Evolutionary conservation across 2,888 invertebrate species (phyloP).

Genomic region (Alloplasta piceator): DNA sequence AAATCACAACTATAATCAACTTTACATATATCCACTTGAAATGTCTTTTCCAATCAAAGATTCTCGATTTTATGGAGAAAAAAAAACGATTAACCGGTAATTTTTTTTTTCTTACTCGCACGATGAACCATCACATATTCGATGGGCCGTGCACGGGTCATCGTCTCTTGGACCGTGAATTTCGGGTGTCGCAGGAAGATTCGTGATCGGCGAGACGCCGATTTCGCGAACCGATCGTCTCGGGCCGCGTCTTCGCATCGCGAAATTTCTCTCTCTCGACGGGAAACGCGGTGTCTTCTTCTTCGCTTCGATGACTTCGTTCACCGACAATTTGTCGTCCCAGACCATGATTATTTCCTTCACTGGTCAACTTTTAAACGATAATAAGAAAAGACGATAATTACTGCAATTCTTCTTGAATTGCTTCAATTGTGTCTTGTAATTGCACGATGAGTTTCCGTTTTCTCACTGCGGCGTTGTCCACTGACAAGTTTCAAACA

Average conservation of each 20-base stretch:
- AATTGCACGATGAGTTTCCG: background rate
- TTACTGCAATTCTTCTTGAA: background rate
- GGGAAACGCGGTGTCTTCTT: constrained; percentile 88
- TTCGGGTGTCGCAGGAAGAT: constrained; percentile 46
- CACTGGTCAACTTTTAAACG: constrained; percentile 36
- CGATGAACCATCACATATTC: constrained; percentile 53
- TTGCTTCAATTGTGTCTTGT: constrained; percentile 15
- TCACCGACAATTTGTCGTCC: constrained; percentile 79
- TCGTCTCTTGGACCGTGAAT: constrained; percentile 58
- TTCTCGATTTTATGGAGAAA: background rate
- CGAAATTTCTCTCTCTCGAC: constrained; percentile 88
- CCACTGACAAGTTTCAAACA: background rate
- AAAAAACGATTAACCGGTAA: background rate
- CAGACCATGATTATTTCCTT: constrained; percentile 73
- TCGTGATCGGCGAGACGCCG: constrained; percentile 61
- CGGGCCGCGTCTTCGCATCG: constrained; percentile 85
- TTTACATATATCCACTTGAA: background rate
- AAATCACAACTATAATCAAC: background rate
- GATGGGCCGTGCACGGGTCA: constrained; percentile 42
- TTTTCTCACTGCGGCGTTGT: background rate
- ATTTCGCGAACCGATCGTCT: constrained; percentile 63
- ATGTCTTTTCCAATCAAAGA: background rate
- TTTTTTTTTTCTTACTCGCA: constrained; percentile 61
- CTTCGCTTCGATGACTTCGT: constrained; percentile 81
- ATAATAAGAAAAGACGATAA: constrained; percentile 17